Evolutionary conservation across 2,888 invertebrate genomes (phyloP).

Genomic region (Athalia rosae): DNA sequence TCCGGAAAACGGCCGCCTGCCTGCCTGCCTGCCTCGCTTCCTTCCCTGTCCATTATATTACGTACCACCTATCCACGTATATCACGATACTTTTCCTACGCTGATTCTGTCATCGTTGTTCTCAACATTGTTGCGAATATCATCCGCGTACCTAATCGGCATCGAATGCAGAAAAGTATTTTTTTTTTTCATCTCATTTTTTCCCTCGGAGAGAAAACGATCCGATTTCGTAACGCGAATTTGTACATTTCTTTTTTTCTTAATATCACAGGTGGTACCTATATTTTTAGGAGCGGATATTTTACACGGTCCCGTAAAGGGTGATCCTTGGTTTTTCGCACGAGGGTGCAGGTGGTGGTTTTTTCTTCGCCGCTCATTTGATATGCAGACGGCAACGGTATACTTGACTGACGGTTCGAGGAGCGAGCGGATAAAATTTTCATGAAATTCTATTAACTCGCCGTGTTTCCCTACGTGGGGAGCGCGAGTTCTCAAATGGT

Average conservation of each 20-base stretch:
- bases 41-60: constrained; percentile 43
- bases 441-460: constrained; percentile 73
- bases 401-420: constrained; percentile 72
- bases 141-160: too few species aligned
- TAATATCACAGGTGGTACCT: background rate
- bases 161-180: too few species aligned
- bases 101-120: too few species aligned
- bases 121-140: too few species aligned
- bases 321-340: background rate
- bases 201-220: too few species aligned
- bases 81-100: background rate
- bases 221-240: too few species aligned
- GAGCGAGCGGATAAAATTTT: constrained; percentile 72
- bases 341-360: background rate
- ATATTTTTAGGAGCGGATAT: constrained; percentile 50
- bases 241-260: background rate
- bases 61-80: background rate
- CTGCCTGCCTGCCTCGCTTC: constrained; percentile 60
- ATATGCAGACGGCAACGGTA: constrained; percentile 67
- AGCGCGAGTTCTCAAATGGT: constrained; percentile 12
- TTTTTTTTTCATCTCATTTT: background rate
- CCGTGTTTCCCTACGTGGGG: constrained; percentile 63
- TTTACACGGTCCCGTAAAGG: constrained; percentile 44
- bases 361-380: constrained; percentile 57
- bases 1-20: constrained; percentile 57